Percentiles rank a stretch among this genome's conserved stretches.
phyloP scores from a whole-genome alignment of 2,888 invertebrate species.

The Mythimna loreyi region DNA sequence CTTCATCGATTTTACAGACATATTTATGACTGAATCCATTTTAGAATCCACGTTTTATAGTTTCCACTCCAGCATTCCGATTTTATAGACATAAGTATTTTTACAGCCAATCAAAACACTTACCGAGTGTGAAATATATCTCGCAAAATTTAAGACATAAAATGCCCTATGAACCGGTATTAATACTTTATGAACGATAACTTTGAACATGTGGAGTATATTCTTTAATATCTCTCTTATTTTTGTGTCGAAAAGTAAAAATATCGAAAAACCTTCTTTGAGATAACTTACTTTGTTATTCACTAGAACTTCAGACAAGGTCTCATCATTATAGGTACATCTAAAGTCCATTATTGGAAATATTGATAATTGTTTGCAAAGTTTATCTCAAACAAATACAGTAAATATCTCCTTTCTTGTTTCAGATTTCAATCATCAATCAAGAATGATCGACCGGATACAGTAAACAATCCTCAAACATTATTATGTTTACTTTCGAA shows the following conservation, averaged over 20 bases:
- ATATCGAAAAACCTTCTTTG: background rate
- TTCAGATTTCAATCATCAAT: slow-evolving; percentile 64
- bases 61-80: slow-evolving; percentile 45
- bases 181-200: slow-evolving; percentile 54
- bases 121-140: slow-evolving; percentile 43
- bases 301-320: background rate
- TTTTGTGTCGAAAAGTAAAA: background rate
- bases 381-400: slow-evolving; percentile 11
- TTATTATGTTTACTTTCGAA: slow-evolving; percentile 17
- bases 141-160: slow-evolving; percentile 43
- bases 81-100: slow-evolving; percentile 56
- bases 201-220: slow-evolving; percentile 26
- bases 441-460: slow-evolving; percentile 60
- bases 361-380: slow-evolving; percentile 14
- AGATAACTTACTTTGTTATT: background rate
- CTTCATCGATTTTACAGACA: slow-evolving; percentile 29
- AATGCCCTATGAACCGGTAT: slow-evolving; percentile 32
- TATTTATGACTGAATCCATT: slow-evolving; percentile 52
- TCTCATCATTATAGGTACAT: background rate
- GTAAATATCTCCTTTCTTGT: slow-evolving; percentile 56
- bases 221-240: slow-evolving; percentile 32
- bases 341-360: background rate
- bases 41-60: slow-evolving; percentile 48
- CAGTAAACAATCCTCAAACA: slow-evolving; percentile 31
- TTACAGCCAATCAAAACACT: slow-evolving; percentile 57